A percentile compares a stretch with the other conserved stretches of the same genome.
These are phyloP conservation scores for Coreoperca whiteheadi DNA, from an alignment of 2,113 vertebrate genomes.

Conservation along the genomic window DNA sequence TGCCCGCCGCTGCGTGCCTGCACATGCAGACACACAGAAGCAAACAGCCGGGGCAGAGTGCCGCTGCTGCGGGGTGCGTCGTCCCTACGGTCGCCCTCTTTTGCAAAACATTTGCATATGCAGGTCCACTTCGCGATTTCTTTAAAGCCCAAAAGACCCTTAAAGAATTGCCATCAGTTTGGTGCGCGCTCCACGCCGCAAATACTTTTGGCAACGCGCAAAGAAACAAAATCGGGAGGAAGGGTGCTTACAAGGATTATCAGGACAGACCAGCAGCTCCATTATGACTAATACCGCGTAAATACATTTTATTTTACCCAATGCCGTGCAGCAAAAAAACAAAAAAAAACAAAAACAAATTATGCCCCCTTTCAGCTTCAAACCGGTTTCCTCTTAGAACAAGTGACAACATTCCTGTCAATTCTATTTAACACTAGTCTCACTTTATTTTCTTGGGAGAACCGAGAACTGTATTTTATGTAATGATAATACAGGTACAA, in stretches of 20 bases:
- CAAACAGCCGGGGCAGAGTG: constrained; percentile 1
- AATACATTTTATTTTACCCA: not conserved
- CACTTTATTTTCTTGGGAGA: not conserved
- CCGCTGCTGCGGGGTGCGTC: constrained; percentile 45
- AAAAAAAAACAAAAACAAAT: no score
- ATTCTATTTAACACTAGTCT: not conserved
- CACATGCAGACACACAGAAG: not conserved
- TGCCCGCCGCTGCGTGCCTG: not conserved
- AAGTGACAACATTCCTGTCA: not conserved
- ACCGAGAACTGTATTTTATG: not conserved
- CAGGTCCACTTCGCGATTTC: not conserved
- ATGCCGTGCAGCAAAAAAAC: constrained; percentile 7
- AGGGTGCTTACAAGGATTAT: not conserved
- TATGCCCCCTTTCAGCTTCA: not conserved
- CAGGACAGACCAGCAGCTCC: constrained; percentile 4
- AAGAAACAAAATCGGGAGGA: not conserved
- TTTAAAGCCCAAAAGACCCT: not conserved
- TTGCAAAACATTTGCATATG: constrained; percentile 43
- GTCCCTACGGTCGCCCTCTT: constrained; percentile 28
- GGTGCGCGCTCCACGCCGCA: not conserved
- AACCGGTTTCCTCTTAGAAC: not conserved
- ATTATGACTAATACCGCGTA: not conserved
- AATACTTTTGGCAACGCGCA: not conserved
- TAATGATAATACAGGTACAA: not conserved
- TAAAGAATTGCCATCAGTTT: no score